Evolutionary conservation across 2,888 invertebrate genomes (phyloP).

Genomic region (Acleris cristana): DNA sequence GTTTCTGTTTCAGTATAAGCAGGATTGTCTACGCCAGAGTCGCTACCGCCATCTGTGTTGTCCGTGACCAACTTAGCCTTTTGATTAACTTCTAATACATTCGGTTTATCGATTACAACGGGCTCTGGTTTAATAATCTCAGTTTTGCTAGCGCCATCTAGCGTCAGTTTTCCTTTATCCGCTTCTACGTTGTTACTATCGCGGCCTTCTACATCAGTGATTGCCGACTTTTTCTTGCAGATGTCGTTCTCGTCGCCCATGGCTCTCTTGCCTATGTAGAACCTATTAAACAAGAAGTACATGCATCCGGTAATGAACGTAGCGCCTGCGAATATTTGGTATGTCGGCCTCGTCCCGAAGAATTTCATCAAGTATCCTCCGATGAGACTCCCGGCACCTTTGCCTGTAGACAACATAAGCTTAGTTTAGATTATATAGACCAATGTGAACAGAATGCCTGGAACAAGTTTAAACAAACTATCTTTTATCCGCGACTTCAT

Average conservation of each 20-base stretch:
- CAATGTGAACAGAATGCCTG: too few species aligned
- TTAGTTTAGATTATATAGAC: background rate
- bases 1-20: constrained; percentile 69
- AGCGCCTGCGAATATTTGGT: constrained; percentile 87
- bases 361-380: constrained; percentile 90
- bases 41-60: constrained; percentile 74
- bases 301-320: constrained; percentile 86
- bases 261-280: constrained; percentile 84
- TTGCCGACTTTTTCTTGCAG: constrained; percentile 81
- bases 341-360: constrained; percentile 88
- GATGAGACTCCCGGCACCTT: constrained; percentile 89
- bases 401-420: constrained; percentile 79
- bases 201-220: constrained; percentile 63
- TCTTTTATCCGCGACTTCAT: too few species aligned
- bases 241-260: constrained; percentile 82
- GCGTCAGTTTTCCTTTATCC: constrained; percentile 49
- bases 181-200: constrained; percentile 54
- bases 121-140: constrained; percentile 46
- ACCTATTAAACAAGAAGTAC: constrained; percentile 87
- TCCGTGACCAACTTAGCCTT: constrained; percentile 57
- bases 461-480: too few species aligned
- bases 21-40: constrained; percentile 77
- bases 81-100: constrained; percentile 41
- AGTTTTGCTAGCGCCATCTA: constrained; percentile 61
- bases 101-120: constrained; percentile 43